These are phyloP conservation scores for Nephila pilipes DNA, from an alignment of 1,140 invertebrate species.

Conservation along the genomic window DNA sequence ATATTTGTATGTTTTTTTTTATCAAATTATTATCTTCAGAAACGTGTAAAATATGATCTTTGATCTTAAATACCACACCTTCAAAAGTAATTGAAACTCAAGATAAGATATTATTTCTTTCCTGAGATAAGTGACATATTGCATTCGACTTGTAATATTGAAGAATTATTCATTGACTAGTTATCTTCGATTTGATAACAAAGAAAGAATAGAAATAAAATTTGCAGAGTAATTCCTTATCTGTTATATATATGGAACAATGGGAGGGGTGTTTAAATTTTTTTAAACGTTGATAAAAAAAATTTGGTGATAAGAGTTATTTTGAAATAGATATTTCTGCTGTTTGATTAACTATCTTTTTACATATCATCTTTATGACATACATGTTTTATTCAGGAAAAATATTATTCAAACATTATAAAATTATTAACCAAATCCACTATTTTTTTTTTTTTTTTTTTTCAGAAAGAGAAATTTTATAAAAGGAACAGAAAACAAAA, in stretches of 20 bases:
- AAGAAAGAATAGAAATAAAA: not conserved
- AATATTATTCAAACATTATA: too few species aligned
- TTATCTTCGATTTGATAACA: not conserved
- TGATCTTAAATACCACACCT: not conserved
- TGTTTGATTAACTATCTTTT: not conserved
- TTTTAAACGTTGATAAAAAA: not conserved
- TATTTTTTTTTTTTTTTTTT: too few species aligned
- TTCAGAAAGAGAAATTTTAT: too few species aligned
- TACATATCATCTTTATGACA: not conserved
- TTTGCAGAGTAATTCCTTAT: not conserved
- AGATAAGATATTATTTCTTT: not conserved
- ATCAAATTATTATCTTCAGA: not conserved
- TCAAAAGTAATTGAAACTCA: not conserved
- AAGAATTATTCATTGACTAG: not conserved
- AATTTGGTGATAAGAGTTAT: too few species aligned
- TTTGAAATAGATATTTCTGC: too few species aligned
- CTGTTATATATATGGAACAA: not conserved
- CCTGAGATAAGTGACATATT: not conserved
- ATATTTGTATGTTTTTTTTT: too few species aligned
- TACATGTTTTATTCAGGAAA: too few species aligned
- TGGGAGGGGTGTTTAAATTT: not conserved
- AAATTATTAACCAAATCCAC: too few species aligned
- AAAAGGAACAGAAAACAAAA: too few species aligned
- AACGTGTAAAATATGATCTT: not conserved
- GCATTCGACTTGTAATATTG: not conserved